Conservation (phyloP, 1,140 invertebrate species). For the Apocrypta bakeri region DNA sequence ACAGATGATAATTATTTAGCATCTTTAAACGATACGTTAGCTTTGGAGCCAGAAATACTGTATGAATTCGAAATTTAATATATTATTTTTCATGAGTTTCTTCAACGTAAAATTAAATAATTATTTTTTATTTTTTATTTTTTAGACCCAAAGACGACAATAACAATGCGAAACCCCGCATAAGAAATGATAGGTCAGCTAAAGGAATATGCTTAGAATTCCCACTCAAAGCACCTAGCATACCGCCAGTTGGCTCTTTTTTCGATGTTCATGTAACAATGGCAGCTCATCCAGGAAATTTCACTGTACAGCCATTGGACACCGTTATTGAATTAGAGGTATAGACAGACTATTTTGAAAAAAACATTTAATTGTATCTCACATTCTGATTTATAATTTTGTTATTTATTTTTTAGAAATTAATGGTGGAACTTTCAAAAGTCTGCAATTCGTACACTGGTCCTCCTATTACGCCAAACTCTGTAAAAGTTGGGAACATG, state of each 20-base stretch:
- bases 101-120: conserved; percentile 6
- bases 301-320: conserved; percentile 69
- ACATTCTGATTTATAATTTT: conserved; percentile 1
- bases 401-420: conserved; percentile 58
- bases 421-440: conserved; percentile 75
- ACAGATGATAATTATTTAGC: conserved; percentile 75
- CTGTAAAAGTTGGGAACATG: conserved; percentile 71
- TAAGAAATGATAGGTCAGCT: conserved; percentile 52
- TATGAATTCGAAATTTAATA: conserved; percentile 13
- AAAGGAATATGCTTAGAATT: conserved; percentile 43
- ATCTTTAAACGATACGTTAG: conserved; percentile 78
- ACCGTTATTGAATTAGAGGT: conserved; percentile 56
- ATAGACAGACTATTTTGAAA: neutral
- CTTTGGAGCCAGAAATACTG: conserved; percentile 66
- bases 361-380: neutral
- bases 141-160: conserved; percentile 58
- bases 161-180: conserved; percentile 55
- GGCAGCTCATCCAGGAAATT: conserved; percentile 78
- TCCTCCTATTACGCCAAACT: conserved; percentile 60
- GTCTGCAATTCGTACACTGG: conserved; percentile 71
- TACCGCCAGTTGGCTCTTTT: conserved; percentile 68
- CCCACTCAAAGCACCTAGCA: conserved; percentile 62
- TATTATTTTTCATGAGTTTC: neutral
- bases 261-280: conserved; percentile 78
- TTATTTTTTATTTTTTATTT: conserved; percentile 21